Evolutionary conservation across 2,113 vertebrate genomes (phyloP).

Genomic region (Malaclemys terrapin): DNA sequence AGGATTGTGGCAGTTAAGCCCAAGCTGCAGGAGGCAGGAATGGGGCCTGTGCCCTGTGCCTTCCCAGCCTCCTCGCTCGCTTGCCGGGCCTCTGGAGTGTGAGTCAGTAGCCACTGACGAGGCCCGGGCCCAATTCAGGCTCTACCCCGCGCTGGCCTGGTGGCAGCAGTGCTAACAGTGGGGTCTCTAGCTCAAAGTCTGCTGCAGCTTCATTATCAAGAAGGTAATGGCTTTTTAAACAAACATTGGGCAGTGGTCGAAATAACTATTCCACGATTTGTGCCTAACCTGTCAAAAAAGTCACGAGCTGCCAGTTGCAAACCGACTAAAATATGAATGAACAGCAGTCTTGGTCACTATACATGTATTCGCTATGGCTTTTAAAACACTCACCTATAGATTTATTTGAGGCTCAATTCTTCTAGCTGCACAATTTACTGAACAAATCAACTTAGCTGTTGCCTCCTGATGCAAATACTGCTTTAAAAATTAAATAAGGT

Average conservation of each 20-base stretch:
- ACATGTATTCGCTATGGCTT: not conserved
- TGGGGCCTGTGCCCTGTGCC: not conserved
- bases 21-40: not conserved
- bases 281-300: not conserved
- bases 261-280: not conserved
- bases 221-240: not conserved
- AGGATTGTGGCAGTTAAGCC: not conserved
- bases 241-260: not conserved
- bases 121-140: not conserved
- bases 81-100: too few species aligned
- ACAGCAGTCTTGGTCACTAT: not conserved
- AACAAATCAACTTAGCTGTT: not conserved
- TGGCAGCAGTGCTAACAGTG: too few species aligned
- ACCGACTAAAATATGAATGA: not conserved
- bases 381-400: not conserved
- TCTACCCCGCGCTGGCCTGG: not conserved
- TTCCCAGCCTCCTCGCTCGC: not conserved
- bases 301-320: not conserved
- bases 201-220: not conserved
- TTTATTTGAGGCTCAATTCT: not conserved
- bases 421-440: not conserved
- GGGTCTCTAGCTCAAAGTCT: not conserved
- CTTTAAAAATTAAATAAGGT: rapidly evolving
- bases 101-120: not conserved
- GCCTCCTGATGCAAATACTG: not conserved